Evolutionary conservation across 1,140 invertebrate genomes (phyloP).

Genomic region (Musca vetustissima): DNA sequence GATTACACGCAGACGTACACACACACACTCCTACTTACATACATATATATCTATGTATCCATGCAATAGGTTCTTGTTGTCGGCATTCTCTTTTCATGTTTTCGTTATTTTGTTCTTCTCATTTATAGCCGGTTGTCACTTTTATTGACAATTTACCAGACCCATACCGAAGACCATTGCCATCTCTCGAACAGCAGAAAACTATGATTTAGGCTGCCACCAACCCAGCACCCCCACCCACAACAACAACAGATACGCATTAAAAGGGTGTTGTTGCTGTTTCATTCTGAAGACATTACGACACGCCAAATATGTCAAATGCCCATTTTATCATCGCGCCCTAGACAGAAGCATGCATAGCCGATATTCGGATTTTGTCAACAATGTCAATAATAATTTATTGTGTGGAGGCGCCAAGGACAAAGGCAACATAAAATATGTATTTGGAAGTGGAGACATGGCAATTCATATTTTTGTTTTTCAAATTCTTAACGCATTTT

Average conservation of each 20-base stretch:
- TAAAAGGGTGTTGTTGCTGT: conserved; percentile 2
- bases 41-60: no score
- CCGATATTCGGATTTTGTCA: background rate
- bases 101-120: no score
- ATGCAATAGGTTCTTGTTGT: no score
- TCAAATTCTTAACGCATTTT: no score
- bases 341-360: background rate
- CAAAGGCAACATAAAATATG: background rate
- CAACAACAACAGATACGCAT: no score
- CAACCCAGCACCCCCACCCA: background rate
- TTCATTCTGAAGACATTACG: conserved; percentile 1
- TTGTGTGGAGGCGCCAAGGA: conserved; percentile 3
- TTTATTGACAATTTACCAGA: background rate
- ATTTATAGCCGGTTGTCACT: background rate
- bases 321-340: no score
- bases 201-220: no score
- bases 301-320: background rate
- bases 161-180: no score
- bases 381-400: conserved; percentile 12
- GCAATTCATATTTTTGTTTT: conserved; percentile 4
- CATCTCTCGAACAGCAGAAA: background rate
- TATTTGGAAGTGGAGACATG: background rate
- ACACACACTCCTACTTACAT: no score
- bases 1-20: no score
- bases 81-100: background rate